phyloP scores from a whole-genome alignment of 2,888 invertebrate genomes.

The Sthenelais limicola region DNA sequence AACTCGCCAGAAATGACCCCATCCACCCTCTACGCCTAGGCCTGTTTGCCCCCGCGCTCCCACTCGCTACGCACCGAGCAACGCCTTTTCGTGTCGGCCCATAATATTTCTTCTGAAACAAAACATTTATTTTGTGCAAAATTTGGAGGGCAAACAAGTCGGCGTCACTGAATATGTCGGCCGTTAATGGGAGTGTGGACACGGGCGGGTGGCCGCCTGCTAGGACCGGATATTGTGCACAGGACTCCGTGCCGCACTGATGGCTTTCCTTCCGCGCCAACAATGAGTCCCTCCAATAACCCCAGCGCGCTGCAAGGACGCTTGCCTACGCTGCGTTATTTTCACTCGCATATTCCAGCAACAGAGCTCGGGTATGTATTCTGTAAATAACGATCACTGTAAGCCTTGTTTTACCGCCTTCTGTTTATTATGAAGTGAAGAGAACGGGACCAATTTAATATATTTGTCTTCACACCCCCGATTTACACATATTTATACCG shows the following conservation, averaged over 20 bases:
- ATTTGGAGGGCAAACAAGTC: slow-evolving; percentile 24
- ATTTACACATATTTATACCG: too few relatives aligned
- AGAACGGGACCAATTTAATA: too few relatives aligned
- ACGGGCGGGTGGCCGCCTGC: slow-evolving; percentile 19
- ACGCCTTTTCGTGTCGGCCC: slow-evolving; percentile 26
- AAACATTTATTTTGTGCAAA: slow-evolving; percentile 32
- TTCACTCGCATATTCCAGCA: slow-evolving; percentile 26
- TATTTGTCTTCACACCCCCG: too few relatives aligned
- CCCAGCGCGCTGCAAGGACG: not conserved
- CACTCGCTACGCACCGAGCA: too few relatives aligned
- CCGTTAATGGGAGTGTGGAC: slow-evolving; percentile 22
- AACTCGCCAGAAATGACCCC: too few relatives aligned
- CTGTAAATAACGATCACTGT: slow-evolving; percentile 22
- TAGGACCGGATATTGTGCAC: slow-evolving; percentile 17
- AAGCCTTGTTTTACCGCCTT: slow-evolving; percentile 23
- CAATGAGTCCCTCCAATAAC: slow-evolving; percentile 27
- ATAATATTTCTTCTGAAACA: slow-evolving; percentile 38
- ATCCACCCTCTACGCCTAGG: too few relatives aligned
- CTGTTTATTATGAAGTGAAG: too few relatives aligned
- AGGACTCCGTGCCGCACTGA: not conserved
- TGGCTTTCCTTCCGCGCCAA: slow-evolving; percentile 38
- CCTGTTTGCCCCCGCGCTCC: too few relatives aligned
- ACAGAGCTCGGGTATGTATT: slow-evolving; percentile 9
- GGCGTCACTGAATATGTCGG: slow-evolving; percentile 21
- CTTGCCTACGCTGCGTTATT: not conserved